phyloP scores from a whole-genome alignment of 2,797 vertebrate genomes.

The Semaprochilodus insignis region DNA sequence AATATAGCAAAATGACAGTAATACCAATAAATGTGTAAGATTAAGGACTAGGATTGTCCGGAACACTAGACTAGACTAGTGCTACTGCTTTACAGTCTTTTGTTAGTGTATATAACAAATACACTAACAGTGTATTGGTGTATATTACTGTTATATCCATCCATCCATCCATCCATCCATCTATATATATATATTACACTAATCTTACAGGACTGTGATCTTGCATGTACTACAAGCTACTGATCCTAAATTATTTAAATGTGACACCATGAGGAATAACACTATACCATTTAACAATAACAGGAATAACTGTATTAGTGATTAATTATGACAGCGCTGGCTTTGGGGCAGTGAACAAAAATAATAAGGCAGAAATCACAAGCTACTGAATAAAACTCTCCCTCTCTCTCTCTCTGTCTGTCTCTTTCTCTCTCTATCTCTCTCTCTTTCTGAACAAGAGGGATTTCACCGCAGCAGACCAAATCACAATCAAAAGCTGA shows the following conservation, averaged over 20 bases:
- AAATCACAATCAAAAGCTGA: constrained; percentile 50
- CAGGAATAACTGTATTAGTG: not conserved
- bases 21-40: no score
- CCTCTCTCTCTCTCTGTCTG: not conserved
- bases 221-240: not conserved
- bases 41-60: no score
- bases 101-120: not conserved
- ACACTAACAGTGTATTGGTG: no score
- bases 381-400: not conserved
- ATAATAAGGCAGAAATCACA: constrained; percentile 26
- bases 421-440: not conserved
- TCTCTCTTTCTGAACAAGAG: constrained; percentile 15
- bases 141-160: no score
- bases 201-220: not conserved
- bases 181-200: not conserved
- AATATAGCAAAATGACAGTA: no score
- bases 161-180: no score
- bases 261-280: not conserved
- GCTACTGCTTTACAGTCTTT: not conserved
- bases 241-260: not conserved
- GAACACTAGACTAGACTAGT: no score
- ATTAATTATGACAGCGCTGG: constrained; percentile 5
- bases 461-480: constrained; percentile 32
- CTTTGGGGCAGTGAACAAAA: constrained; percentile 3
- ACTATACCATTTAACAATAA: not conserved